Evolutionary conservation across 1,140 invertebrate genomes (phyloP).

Genomic region (Ceratoteleas bidentatus): DNA sequence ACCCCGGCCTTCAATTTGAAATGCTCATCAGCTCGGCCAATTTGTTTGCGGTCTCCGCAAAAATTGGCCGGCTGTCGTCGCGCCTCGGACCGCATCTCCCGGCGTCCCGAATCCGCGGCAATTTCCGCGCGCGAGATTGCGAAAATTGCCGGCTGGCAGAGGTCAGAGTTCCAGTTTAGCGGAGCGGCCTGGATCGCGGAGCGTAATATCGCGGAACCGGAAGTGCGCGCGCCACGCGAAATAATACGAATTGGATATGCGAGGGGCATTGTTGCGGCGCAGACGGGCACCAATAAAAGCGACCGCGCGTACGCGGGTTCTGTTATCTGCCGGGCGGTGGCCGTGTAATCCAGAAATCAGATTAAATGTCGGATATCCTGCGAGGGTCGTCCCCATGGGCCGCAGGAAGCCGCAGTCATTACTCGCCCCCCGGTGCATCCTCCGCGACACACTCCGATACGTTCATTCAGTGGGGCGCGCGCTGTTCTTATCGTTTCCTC

Average conservation of each 20-base stretch:
- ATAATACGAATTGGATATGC: slow-evolving; percentile 45
- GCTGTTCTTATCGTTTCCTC: slow-evolving; percentile 61
- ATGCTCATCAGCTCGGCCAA: slow-evolving; percentile 22
- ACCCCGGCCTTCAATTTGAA: slow-evolving; percentile 33
- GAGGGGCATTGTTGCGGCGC: slow-evolving; percentile 53
- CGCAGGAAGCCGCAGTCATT: slow-evolving; percentile 79
- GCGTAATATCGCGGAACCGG: slow-evolving; percentile 38
- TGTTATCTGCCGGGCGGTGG: slow-evolving; percentile 58
- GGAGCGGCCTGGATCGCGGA: slow-evolving; percentile 7
- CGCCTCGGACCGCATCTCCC: slow-evolving; percentile 11
- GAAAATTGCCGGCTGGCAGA: slow-evolving; percentile 29
- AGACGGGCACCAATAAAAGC: slow-evolving; percentile 44
- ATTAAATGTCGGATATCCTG: slow-evolving; percentile 74
- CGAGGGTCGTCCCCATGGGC: slow-evolving; percentile 70
- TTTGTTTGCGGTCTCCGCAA: slow-evolving; percentile 32
- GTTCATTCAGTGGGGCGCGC: slow-evolving; percentile 68
- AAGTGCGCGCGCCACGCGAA: slow-evolving; percentile 28
- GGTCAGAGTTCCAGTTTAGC: slow-evolving; percentile 32
- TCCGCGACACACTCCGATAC: slow-evolving; percentile 76
- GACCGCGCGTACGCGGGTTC: slow-evolving; percentile 24
- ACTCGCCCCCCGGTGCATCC: slow-evolving; percentile 74
- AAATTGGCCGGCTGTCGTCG: slow-evolving; percentile 12
- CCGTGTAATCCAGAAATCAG: slow-evolving; percentile 72
- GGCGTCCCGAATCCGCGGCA: slow-evolving; percentile 14
- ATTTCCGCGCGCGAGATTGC: slow-evolving; percentile 26